Evolutionary conservation across 2,797 vertebrate species (phyloP).

Genomic region (Aquila chrysaetos): DNA sequence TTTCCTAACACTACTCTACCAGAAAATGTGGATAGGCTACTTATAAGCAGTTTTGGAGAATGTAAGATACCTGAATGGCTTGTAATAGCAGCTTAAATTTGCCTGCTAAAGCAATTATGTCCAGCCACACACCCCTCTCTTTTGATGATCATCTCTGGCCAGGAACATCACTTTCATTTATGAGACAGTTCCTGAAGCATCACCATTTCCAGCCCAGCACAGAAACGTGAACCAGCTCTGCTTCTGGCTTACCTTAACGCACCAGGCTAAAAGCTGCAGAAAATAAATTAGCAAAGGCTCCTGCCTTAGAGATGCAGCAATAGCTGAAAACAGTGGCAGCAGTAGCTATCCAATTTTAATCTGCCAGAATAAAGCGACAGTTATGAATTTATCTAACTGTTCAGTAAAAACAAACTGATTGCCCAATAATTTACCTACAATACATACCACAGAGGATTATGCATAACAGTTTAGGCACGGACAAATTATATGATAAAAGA

Average conservation of each 20-base stretch:
- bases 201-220: neutral
- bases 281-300: neutral
- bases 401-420: neutral
- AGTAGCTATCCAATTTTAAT: neutral
- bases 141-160: fast-evolving
- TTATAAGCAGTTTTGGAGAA: neutral
- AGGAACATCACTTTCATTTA: fast-evolving
- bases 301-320: neutral
- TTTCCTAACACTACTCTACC: neutral
- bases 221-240: neutral
- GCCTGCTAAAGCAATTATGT: neutral
- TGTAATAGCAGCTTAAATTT: neutral
- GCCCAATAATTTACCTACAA: neutral
- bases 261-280: neutral
- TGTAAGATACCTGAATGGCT: neutral
- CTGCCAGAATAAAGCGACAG: neutral
- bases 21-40: neutral
- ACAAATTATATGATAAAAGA: neutral
- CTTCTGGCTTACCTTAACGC: neutral
- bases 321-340: neutral
- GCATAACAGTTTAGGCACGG: fast-evolving
- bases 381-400: neutral
- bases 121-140: neutral
- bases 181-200: neutral
- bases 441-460: neutral